Conservation (phyloP, 2,113 vertebrate genomes). For the Perccottus glenii region DNA sequence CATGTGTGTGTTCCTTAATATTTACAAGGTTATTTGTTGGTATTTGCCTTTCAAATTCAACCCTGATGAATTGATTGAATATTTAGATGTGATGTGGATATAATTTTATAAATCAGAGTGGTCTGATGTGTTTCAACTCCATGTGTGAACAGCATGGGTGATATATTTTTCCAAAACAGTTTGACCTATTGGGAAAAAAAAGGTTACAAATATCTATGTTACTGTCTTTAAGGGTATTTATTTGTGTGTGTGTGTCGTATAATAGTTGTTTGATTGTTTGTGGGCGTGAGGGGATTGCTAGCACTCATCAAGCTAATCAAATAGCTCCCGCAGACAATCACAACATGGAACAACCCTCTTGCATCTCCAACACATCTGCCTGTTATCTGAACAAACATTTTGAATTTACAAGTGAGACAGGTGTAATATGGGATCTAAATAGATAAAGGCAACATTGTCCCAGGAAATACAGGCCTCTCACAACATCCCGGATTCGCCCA, state of each 20-base stretch:
- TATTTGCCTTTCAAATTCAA: constrained; percentile 50
- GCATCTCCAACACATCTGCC: constrained; percentile 57
- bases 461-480: constrained; percentile 55
- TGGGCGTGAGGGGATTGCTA: constrained; percentile 62
- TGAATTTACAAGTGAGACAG: constrained; percentile 47
- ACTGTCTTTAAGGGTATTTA: constrained; percentile 17
- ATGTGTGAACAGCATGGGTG: constrained; percentile 20
- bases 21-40: constrained; percentile 52
- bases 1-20: constrained; percentile 43
- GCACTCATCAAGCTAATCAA: constrained; percentile 70
- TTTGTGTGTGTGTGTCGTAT: constrained; percentile 37
- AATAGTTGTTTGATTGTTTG: constrained; percentile 66
- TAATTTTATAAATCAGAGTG: constrained; percentile 39
- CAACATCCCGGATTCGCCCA: constrained; percentile 28
- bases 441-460: constrained; percentile 56
- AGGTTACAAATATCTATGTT: constrained; percentile 29
- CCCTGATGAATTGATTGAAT: constrained; percentile 42
- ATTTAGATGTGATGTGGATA: constrained; percentile 39
- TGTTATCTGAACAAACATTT: constrained; percentile 52
- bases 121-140: constrained; percentile 5
- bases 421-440: constrained; percentile 16
- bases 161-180: constrained; percentile 21
- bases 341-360: constrained; percentile 60
- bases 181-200: constrained; percentile 39
- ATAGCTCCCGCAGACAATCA: constrained; percentile 66